A percentile compares a stretch with the other conserved stretches of the same genome.
Conservation (phyloP, 2,888 invertebrate genomes). For the Julus scanicus region DNA sequence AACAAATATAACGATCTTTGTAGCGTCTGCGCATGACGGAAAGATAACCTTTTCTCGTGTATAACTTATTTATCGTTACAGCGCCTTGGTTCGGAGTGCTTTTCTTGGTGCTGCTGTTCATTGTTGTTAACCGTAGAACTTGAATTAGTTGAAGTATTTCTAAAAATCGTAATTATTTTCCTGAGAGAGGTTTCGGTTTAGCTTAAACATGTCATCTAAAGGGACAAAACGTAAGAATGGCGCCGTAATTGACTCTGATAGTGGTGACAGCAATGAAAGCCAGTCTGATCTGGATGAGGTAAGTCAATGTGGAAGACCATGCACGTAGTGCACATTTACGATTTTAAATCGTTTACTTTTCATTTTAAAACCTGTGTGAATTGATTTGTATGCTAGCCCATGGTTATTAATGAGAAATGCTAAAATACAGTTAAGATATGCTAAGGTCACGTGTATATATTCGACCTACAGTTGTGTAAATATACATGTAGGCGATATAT, state of each 20-base stretch:
- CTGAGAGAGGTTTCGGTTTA: neutral
- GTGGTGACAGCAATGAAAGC: constrained; percentile 70
- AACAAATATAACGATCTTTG: too few species aligned
- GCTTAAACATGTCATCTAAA: constrained; percentile 51
- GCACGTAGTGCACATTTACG: neutral
- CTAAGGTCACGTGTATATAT: too few species aligned
- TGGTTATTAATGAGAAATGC: too few species aligned
- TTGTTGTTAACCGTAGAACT: neutral
- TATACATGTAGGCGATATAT: too few species aligned
- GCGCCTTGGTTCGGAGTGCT: neutral
- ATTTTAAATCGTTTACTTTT: neutral
- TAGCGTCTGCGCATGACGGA: too few species aligned
- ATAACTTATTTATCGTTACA: too few species aligned
- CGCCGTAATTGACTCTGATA: constrained; percentile 80
- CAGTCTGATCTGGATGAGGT: constrained; percentile 87
- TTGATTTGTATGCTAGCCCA: too few species aligned
- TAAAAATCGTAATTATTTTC: neutral
- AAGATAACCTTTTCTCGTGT: too few species aligned
- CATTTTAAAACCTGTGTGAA: too few species aligned
- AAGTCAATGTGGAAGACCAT: constrained; percentile 66
- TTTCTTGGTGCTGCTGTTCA: constrained; percentile 15
- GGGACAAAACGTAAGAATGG: constrained; percentile 79
- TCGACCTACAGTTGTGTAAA: too few species aligned
- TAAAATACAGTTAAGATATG: too few species aligned
- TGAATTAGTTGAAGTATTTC: neutral